These are phyloP conservation scores for Drosophila auraria DNA, from an alignment of 1,140 invertebrate species.

Conservation along the genomic window DNA sequence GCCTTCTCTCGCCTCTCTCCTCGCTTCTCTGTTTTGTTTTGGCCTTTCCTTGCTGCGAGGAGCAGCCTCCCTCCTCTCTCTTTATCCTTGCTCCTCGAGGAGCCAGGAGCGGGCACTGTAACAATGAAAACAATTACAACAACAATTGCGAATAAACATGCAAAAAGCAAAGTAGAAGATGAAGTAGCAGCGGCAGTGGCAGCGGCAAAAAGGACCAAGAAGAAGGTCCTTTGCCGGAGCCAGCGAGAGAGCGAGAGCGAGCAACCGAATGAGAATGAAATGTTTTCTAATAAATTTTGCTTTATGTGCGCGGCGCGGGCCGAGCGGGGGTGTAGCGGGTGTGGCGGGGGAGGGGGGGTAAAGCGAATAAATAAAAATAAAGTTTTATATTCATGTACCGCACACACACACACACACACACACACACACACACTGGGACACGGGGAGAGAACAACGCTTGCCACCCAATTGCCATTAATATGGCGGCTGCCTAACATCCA, in stretches of 20 bases:
- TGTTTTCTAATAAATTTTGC: constrained; percentile 84
- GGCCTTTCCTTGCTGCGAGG: constrained; percentile 21
- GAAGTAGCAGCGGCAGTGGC: constrained; percentile 63
- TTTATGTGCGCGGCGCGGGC: constrained; percentile 75
- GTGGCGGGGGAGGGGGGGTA: constrained; percentile 10
- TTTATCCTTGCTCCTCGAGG: constrained; percentile 2
- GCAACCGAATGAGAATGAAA: constrained; percentile 74
- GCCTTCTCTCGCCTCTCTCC: constrained; percentile 38
- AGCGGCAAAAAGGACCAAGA: constrained; percentile 7
- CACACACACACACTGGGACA: constrained; percentile 22
- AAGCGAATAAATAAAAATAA: constrained; percentile 83
- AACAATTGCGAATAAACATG: constrained; percentile 84
- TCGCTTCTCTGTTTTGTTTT: constrained; percentile 46
- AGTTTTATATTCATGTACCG: constrained; percentile 83
- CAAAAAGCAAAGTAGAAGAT: constrained; percentile 83
- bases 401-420: constrained; percentile 60
- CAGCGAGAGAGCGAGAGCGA: constrained; percentile 29
- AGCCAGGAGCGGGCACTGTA: constrained; percentile 36
- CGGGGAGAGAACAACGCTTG: constrained; percentile 46
- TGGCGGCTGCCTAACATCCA: constrained; percentile 78
- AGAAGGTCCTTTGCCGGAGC: constrained; percentile 18
- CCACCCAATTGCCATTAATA: constrained; percentile 83
- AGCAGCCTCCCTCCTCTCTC: not conserved
- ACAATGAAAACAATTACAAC: constrained; percentile 83
- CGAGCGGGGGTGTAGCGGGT: not conserved